phyloP scores from a whole-genome alignment of 2,888 invertebrate genomes.

The Lacanobia wlatinum region DNA sequence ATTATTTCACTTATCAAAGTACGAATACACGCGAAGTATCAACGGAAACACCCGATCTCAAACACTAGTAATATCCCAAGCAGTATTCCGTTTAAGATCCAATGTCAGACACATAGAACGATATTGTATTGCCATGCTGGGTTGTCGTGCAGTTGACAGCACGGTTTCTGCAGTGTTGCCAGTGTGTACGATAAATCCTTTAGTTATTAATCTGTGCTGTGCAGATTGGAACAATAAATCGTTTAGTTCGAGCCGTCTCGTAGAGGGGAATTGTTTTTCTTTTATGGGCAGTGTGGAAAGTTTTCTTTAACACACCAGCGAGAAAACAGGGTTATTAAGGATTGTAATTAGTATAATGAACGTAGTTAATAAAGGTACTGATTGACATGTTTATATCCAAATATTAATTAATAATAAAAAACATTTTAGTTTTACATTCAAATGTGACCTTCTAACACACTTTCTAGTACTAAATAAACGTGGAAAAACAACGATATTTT shows the following conservation, averaged over 20 bases:
- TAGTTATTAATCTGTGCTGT: slow-evolving; percentile 55
- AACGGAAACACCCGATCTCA: slow-evolving; percentile 7
- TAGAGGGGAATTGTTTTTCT: slow-evolving; percentile 10
- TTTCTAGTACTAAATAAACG: slow-evolving; percentile 45
- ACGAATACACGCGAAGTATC: neutral
- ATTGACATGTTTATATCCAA: neutral
- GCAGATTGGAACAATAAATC: slow-evolving; percentile 51
- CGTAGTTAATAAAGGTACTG: no score
- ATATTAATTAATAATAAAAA: neutral
- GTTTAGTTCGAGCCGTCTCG: slow-evolving; percentile 37
- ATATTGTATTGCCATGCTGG: slow-evolving; percentile 54
- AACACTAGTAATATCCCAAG: slow-evolving; percentile 36
- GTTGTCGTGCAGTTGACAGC: slow-evolving; percentile 56
- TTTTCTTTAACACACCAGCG: slow-evolving; percentile 1
- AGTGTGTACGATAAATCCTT: slow-evolving; percentile 53
- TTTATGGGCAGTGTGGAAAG: neutral
- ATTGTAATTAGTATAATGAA: neutral
- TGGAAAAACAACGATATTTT: slow-evolving; percentile 53
- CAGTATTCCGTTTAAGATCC: slow-evolving; percentile 52
- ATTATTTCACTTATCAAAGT: neutral
- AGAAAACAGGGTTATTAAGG: neutral
- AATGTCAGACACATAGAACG: slow-evolving; percentile 43
- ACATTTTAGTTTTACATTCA: neutral
- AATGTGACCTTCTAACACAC: slow-evolving; percentile 35
- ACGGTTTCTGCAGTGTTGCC: slow-evolving; percentile 49